These are phyloP conservation scores for Mellivora capensis DNA, from an alignment of 2,113 vertebrate genomes.

Conservation along the genomic window DNA sequence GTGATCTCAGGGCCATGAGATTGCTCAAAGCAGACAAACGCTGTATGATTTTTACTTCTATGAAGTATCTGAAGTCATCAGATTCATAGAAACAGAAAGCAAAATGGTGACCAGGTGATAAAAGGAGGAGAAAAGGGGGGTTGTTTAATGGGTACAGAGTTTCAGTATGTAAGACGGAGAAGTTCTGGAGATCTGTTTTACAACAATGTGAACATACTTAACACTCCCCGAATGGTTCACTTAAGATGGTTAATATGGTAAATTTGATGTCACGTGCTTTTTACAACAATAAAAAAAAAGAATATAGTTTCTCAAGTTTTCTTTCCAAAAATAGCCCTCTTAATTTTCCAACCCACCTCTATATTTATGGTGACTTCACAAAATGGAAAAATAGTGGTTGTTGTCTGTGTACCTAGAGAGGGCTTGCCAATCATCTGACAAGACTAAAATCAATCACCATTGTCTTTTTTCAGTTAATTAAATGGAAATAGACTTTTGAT, in stretches of 20 bases:
- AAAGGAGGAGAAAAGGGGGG: neutral
- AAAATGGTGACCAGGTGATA: neutral
- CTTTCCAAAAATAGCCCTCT: neutral
- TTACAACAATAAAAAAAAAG: neutral
- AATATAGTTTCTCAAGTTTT: neutral
- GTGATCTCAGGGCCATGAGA: neutral
- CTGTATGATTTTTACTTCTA: neutral
- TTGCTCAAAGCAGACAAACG: neutral
- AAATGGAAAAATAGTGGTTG: neutral
- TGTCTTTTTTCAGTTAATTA: neutral
- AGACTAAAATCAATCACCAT: neutral
- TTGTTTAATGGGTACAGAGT: neutral
- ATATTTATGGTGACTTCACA: neutral
- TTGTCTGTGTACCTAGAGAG: accelerated
- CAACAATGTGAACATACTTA: neutral
- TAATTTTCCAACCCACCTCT: neutral
- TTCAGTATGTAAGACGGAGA: neutral
- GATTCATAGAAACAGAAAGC: neutral
- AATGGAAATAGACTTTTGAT: neutral
- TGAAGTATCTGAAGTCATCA: neutral
- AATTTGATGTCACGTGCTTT: neutral
- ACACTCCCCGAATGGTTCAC: neutral
- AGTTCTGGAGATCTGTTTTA: neutral
- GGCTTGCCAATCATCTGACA: neutral
- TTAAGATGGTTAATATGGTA: neutral